Conservation (phyloP, 2,113 vertebrate genomes). For the mouse (Mus musculus) region DNA sequence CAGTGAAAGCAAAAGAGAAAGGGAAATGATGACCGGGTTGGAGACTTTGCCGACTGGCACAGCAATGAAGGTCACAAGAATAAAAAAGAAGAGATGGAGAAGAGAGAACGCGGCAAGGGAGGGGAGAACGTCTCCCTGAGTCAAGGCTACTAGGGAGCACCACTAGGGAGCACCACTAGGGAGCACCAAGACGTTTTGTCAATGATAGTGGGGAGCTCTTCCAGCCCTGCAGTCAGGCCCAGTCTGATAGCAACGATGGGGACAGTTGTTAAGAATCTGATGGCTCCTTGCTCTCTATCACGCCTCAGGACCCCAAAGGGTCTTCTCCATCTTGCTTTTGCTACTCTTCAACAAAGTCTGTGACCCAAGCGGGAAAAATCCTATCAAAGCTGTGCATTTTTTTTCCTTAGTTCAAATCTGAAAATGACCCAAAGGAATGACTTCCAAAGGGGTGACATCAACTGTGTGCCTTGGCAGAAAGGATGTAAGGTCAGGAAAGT, state of each 20-base stretch:
- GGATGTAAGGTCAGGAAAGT: background rate
- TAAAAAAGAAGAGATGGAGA: background rate
- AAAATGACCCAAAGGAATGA: background rate
- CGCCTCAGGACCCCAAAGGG: background rate
- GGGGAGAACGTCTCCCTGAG: background rate
- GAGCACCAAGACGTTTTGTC: background rate
- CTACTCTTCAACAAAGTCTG: background rate
- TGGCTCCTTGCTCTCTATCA: background rate
- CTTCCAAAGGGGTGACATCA: background rate
- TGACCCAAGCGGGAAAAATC: background rate
- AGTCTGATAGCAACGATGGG: background rate
- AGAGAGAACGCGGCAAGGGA: background rate
- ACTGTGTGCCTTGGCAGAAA: background rate
- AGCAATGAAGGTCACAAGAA: background rate
- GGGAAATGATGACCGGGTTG: background rate
- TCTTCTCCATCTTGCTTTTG: background rate
- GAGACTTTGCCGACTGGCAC: background rate
- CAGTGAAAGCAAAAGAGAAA: background rate
- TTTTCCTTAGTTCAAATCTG: background rate
- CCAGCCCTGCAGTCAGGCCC: background rate
- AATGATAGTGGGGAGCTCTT: background rate
- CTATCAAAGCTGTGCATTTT: background rate
- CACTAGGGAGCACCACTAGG: background rate
- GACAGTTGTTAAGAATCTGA: background rate
- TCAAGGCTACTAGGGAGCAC: background rate